Evolutionary conservation across 2,888 invertebrate species (phyloP).

Genomic region (Clistopyga incitator): DNA sequence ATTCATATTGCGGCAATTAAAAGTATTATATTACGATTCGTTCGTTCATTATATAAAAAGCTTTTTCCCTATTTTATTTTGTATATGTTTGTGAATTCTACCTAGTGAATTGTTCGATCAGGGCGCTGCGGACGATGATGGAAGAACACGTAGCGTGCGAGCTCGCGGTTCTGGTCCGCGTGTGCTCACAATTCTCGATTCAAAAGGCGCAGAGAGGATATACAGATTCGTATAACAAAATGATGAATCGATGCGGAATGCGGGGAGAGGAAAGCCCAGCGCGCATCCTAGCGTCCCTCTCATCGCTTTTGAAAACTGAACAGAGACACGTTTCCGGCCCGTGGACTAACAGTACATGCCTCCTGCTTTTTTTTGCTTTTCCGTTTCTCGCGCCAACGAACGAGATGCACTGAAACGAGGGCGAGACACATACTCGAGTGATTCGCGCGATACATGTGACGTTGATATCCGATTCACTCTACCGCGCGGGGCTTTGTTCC

Average conservation of each 20-base stretch:
- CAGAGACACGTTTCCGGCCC: constrained; percentile 61
- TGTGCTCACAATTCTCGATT: constrained; percentile 42
- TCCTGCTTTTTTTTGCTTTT: constrained; percentile 47
- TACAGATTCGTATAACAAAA: constrained; percentile 58
- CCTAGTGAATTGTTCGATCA: constrained; percentile 8
- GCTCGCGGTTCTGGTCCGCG: constrained; percentile 1
- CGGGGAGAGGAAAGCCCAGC: constrained; percentile 12
- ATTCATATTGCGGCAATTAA: background rate
- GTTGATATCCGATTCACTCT: constrained; percentile 60
- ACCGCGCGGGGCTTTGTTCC: constrained; percentile 57
- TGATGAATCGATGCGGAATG: constrained; percentile 63
- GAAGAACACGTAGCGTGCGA: constrained; percentile 20
- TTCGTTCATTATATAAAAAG: constrained; percentile 10
- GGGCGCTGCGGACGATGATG: background rate
- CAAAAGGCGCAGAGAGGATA: constrained; percentile 47
- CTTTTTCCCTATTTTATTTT: background rate
- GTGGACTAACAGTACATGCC: constrained; percentile 44
- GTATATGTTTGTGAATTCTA: constrained; percentile 21
- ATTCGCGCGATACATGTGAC: constrained; percentile 49
- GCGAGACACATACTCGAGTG: constrained; percentile 38
- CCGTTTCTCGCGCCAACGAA: constrained; percentile 55
- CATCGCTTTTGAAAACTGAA: constrained; percentile 51
- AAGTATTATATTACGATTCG: background rate
- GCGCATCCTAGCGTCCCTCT: background rate
- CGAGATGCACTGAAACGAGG: constrained; percentile 59